Evolutionary conservation across 1,140 invertebrate genomes (phyloP).

Genomic region (Apis laboriosa): DNA sequence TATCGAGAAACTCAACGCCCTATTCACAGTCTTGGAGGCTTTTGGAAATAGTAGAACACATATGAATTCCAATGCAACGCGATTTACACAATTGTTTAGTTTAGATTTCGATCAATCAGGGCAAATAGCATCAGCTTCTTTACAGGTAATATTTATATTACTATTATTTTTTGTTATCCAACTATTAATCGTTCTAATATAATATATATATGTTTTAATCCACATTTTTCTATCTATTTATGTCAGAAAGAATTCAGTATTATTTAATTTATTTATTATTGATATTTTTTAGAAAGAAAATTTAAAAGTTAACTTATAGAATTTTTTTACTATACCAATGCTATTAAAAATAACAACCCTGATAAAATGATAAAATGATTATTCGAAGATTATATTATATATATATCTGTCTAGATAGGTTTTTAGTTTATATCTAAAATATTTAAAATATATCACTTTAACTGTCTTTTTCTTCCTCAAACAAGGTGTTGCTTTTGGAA

Average conservation of each 20-base stretch:
- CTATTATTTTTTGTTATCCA: not conserved
- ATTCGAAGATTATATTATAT: not conserved
- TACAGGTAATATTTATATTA: constrained; percentile 85
- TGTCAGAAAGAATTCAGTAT: not conserved
- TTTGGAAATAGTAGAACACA: constrained; percentile 93
- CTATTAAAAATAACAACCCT: not conserved
- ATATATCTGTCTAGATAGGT: not conserved
- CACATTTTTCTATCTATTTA: not conserved
- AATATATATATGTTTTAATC: too few relatives aligned
- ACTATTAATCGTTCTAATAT: too few relatives aligned
- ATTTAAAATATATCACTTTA: not conserved
- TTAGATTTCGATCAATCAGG: constrained; percentile 96
- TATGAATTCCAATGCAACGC: constrained; percentile 92
- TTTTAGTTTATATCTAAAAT: not conserved
- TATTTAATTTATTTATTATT: not conserved
- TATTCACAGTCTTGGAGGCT: constrained; percentile 91
- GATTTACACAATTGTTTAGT: constrained; percentile 93
- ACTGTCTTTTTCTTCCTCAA: not conserved
- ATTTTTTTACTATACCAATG: not conserved
- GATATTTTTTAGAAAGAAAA: not conserved
- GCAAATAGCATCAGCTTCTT: constrained; percentile 91
- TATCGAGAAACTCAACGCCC: constrained; percentile 91
- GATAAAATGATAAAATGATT: not conserved
- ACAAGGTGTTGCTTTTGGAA: constrained; percentile 87
- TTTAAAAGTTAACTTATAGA: not conserved